Conservation (phyloP, 2,113 vertebrate genomes). For the Neotoma lepida region DNA sequence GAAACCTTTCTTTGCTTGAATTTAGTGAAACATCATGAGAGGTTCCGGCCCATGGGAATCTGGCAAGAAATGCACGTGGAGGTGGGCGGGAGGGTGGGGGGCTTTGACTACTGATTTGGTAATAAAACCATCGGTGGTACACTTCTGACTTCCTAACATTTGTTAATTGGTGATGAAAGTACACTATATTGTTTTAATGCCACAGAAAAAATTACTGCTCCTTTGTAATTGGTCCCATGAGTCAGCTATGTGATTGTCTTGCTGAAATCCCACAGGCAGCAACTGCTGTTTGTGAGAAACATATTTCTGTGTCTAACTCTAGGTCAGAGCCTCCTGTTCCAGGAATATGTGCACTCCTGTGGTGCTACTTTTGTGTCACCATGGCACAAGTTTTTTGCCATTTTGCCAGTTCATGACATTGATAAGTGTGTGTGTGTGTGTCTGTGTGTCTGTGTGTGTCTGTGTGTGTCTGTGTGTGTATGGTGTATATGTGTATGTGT, state of each 20-base stretch:
- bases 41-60: slow-evolving; percentile 42
- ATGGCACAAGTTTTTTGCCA: slow-evolving; percentile 35
- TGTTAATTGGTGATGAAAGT: slow-evolving; percentile 77
- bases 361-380: slow-evolving; percentile 47
- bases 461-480: neutral
- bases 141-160: slow-evolving; percentile 63
- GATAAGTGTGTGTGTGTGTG: neutral
- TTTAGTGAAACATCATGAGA: slow-evolving; percentile 63
- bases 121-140: slow-evolving; percentile 58
- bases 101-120: slow-evolving; percentile 56
- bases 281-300: slow-evolving; percentile 81
- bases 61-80: slow-evolving; percentile 3
- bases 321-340: slow-evolving; percentile 75
- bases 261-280: slow-evolving; percentile 84
- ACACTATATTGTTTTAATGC: slow-evolving; percentile 71
- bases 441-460: neutral
- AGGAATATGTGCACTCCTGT: slow-evolving; percentile 62
- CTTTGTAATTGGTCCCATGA: slow-evolving; percentile 87
- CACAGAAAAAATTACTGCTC: slow-evolving; percentile 74
- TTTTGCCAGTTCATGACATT: neutral
- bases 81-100: slow-evolving; percentile 53
- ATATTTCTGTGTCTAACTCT: slow-evolving; percentile 76
- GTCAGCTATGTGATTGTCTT: slow-evolving; percentile 85
- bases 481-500: neutral
- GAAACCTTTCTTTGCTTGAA: slow-evolving; percentile 36